Percentiles rank a stretch among this genome's conserved stretches.
phyloP scores from a whole-genome alignment of 1,140 invertebrate genomes.

The Danaus melanippus region DNA sequence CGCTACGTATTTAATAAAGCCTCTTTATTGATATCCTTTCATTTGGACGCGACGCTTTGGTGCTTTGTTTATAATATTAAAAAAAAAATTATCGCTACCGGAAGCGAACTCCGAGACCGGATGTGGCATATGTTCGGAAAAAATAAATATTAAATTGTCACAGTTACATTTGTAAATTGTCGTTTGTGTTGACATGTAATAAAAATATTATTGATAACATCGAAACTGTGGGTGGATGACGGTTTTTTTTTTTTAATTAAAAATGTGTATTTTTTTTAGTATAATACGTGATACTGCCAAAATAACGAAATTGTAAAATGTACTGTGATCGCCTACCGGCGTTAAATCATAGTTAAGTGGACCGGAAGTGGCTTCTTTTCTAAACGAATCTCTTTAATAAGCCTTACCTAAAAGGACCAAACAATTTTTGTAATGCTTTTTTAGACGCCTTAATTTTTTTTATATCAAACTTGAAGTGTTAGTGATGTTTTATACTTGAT shows the following conservation, averaged over 20 bases:
- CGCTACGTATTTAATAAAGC: too few relatives aligned
- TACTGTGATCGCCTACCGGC: constrained; percentile 61
- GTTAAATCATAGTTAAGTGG: constrained; percentile 51
- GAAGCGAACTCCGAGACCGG: constrained; percentile 19
- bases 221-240: too few relatives aligned
- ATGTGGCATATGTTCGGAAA: constrained; percentile 13
- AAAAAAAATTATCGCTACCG: constrained; percentile 15
- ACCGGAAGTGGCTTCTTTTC: constrained; percentile 51
- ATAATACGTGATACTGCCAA: constrained; percentile 17
- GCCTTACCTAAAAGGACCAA: constrained; percentile 68
- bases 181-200: too few relatives aligned
- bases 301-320: constrained; percentile 14
- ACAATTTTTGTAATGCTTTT: constrained; percentile 56
- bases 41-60: constrained; percentile 14
- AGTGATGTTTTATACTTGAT: constrained; percentile 4
- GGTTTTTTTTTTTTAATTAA: too few relatives aligned
- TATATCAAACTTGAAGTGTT: constrained; percentile 20
- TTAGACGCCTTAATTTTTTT: constrained; percentile 57
- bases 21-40: background rate
- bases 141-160: constrained; percentile 18
- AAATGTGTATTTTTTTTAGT: constrained; percentile 12
- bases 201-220: too few relatives aligned
- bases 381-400: constrained; percentile 48
- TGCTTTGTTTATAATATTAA: constrained; percentile 14
- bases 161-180: too few relatives aligned